These are phyloP conservation scores for Eolophus roseicapilla DNA, from an alignment of 2,113 vertebrate species.

Conservation along the genomic window DNA sequence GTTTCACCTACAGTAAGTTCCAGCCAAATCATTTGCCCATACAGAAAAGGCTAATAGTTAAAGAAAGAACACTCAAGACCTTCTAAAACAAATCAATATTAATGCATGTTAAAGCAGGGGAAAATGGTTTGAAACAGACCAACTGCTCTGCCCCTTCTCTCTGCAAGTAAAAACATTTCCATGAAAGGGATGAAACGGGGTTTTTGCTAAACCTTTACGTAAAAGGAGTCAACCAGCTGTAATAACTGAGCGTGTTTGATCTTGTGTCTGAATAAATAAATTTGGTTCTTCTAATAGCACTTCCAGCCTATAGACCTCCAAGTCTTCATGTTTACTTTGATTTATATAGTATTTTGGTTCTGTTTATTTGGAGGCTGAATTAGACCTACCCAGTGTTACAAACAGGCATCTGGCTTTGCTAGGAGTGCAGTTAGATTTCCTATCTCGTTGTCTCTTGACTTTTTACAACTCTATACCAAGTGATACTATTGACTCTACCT, in stretches of 20 bases:
- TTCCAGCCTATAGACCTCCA: neutral
- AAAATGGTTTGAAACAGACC: neutral
- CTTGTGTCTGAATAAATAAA: neutral
- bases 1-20: neutral
- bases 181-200: neutral
- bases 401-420: neutral
- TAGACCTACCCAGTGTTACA: neutral
- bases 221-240: neutral
- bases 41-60: neutral
- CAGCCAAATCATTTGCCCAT: neutral
- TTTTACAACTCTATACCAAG: neutral
- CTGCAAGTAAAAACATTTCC: neutral
- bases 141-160: neutral
- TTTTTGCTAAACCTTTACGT: neutral
- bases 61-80: neutral
- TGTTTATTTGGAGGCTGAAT: neutral
- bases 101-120: neutral
- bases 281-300: neutral
- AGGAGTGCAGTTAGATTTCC: neutral
- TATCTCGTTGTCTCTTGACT: neutral
- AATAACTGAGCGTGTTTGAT: neutral
- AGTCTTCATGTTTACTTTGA: neutral
- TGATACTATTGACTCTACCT: neutral
- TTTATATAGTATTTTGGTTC: neutral
- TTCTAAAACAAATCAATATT: neutral